Evolutionary conservation across 2,113 vertebrate species (phyloP), one percentile per base, ranked within the genome.

Genomic region (Ciconia stormi): DNA sequence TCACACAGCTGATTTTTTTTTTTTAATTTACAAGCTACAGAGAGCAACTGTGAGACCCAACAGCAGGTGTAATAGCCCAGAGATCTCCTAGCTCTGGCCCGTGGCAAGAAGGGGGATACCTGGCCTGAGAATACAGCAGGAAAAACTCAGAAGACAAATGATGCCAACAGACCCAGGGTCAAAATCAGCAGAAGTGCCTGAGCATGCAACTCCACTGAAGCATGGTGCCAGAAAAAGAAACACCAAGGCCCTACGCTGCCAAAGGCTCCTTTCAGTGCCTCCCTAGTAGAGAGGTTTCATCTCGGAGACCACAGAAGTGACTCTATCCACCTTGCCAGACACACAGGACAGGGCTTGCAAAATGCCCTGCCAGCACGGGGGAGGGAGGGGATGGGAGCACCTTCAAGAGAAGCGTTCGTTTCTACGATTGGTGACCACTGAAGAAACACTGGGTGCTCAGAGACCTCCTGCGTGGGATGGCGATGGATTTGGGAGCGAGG

Each of bases 261-360:
- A 66, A 72, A 61, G n/a, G 40, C 26, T 53, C 58, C 29, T 83
- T 47, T 72, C 38, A 25, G 1, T 14, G 26, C 27, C 23, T 53
- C 52, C 44, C 11, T 11, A 30, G 34, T 3, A 29, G 29, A 26
- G n/a, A 74, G 47, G 16, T 40, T 71, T 85, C 47, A 55, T 15
- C 65, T 65, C 21, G 0, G 11, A 34, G 13, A n/a, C 17, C 26
- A 29, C 29, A 69, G 49, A 50, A 52, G 53, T 0, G 0, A 42
- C 36, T 38, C 21, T 14, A 25, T 40, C 34, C 46, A 29, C 32
- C 50, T 38, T 44, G 17, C 21, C 36, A 27, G 81, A 40, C 25
- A 30, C 1, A 13, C 10, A 70, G 25, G 17, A 47, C 29, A 53
- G 15, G 46, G 36, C 36, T 46, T 86, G 34, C 40, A 65, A 82